phyloP scores from a whole-genome alignment of 2,888 invertebrate genomes.

The Athripsodes cinereus region DNA sequence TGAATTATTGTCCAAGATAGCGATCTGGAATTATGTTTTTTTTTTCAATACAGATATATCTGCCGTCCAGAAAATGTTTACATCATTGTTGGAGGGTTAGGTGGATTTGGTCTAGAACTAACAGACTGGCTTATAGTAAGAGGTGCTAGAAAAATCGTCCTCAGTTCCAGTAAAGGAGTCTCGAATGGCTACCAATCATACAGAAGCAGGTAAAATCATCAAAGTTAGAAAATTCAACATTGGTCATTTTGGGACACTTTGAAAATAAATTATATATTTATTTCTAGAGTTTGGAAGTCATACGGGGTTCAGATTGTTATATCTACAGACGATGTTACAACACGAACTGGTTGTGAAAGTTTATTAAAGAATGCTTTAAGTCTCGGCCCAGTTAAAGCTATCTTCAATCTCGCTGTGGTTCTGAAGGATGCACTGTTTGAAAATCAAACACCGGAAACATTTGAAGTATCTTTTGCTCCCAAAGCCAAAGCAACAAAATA shows the following conservation, averaged over 20 bases:
- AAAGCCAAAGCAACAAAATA: constrained; percentile 77
- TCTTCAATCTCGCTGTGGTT: constrained; percentile 86
- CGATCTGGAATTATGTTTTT: not conserved
- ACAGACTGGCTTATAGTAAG: constrained; percentile 80
- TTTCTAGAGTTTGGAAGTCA: constrained; percentile 51
- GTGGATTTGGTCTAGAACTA: constrained; percentile 88
- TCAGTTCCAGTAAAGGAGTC: constrained; percentile 76
- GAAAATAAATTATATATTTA: not conserved
- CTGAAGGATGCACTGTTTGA: constrained; percentile 69
- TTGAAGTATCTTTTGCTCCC: constrained; percentile 61
- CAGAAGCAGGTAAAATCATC: constrained; percentile 57
- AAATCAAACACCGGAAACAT: constrained; percentile 68
- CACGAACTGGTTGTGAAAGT: constrained; percentile 60
- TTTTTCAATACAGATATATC: constrained; percentile 38
- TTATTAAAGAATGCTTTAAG: constrained; percentile 59
- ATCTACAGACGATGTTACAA: constrained; percentile 66
- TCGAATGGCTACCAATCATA: constrained; percentile 76
- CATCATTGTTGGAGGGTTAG: constrained; percentile 73
- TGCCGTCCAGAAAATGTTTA: constrained; percentile 49
- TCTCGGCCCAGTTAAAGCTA: constrained; percentile 69
- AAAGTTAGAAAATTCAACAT: constrained; percentile 16
- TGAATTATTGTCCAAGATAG: too few relatives aligned
- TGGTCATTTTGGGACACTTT: not conserved
- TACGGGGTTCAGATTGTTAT: constrained; percentile 65
- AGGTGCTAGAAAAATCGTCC: constrained; percentile 70